phyloP scores from a whole-genome alignment of 2,888 invertebrate species.

The Osmoderma eremita region DNA sequence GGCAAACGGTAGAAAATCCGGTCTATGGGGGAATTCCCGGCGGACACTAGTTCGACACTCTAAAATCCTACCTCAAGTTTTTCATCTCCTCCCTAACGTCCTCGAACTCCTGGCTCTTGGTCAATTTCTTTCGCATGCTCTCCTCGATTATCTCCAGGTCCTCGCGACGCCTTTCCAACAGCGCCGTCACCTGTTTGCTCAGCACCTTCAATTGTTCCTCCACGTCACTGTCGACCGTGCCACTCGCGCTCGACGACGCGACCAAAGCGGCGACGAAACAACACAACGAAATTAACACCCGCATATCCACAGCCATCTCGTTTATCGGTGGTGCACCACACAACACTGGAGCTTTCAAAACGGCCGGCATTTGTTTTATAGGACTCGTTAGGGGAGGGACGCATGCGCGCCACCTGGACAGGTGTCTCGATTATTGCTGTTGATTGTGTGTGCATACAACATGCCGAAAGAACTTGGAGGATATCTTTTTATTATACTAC shows the following conservation, averaged over 20 bases:
- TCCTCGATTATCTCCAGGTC: constrained; percentile 68
- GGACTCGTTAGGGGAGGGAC: constrained; percentile 22
- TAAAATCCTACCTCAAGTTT: constrained; percentile 63
- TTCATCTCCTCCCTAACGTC: constrained; percentile 66
- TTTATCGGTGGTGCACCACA: constrained; percentile 29
- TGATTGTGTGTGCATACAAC: constrained; percentile 36
- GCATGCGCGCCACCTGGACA: constrained; percentile 43
- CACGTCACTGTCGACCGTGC: constrained; percentile 53
- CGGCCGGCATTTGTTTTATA: constrained; percentile 43
- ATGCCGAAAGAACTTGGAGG: constrained; percentile 28
- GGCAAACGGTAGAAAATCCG: constrained; percentile 19
- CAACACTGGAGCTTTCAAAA: constrained; percentile 37
- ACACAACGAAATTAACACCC: constrained; percentile 22
- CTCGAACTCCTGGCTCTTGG: constrained; percentile 66
- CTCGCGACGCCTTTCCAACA: constrained; percentile 66
- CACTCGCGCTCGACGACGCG: constrained; percentile 45
- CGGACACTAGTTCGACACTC: constrained; percentile 2
- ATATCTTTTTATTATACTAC: constrained; percentile 20
- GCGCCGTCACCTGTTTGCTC: constrained; percentile 67
- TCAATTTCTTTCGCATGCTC: constrained; percentile 65
- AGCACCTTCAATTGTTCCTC: constrained; percentile 64
- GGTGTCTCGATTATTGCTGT: constrained; percentile 40
- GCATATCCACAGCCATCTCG: constrained; percentile 39
- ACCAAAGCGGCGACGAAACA: constrained; percentile 40
- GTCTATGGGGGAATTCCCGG: constrained; percentile 31